A percentile compares a stretch with the other conserved stretches of the same genome.
phyloP scores from a whole-genome alignment of 2,797 vertebrate species.

The Pagetopsis macropterus region DNA sequence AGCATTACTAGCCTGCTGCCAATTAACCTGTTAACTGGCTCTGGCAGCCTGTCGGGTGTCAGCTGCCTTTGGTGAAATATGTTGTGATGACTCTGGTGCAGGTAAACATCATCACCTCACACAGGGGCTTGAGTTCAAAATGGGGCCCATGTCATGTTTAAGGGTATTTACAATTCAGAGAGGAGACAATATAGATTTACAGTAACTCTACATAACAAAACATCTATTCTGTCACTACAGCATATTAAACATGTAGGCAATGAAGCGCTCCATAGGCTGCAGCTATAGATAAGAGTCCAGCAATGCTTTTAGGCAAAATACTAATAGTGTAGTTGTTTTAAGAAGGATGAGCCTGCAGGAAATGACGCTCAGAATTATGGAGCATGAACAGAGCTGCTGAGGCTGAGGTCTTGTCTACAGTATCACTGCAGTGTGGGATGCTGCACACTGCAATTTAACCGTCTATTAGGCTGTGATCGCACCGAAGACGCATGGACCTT shows the following conservation, averaged over 20 bases:
- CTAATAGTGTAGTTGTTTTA: slow-evolving; percentile 53
- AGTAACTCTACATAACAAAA: slow-evolving; percentile 17
- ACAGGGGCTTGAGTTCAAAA: slow-evolving; percentile 31
- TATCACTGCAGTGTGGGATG: slow-evolving; percentile 67
- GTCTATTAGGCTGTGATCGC: slow-evolving; percentile 65
- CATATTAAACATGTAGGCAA: slow-evolving; percentile 55
- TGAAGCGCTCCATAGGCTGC: slow-evolving; percentile 36
- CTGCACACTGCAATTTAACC: slow-evolving; percentile 67
- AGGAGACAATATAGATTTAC: slow-evolving; percentile 8
- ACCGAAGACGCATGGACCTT: slow-evolving; percentile 44
- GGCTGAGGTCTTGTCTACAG: slow-evolving; percentile 62
- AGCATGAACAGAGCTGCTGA: slow-evolving; percentile 63
- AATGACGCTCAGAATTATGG: slow-evolving; percentile 61
- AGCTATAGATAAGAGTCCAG: slow-evolving; percentile 49
- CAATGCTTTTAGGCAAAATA: slow-evolving; percentile 58
- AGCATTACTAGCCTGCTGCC: slow-evolving; percentile 62
- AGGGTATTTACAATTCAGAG: slow-evolving; percentile 5
- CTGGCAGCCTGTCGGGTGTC: slow-evolving; percentile 45
- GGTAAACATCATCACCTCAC: slow-evolving; percentile 35
- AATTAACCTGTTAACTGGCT: slow-evolving; percentile 55
- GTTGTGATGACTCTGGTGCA: slow-evolving; percentile 24
- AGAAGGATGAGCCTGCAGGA: slow-evolving; percentile 62
- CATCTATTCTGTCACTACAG: slow-evolving; percentile 40
- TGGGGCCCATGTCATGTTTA: slow-evolving; percentile 12
- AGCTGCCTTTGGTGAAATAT: slow-evolving; percentile 46